Conservation (phyloP, 37 sponge, comb jelly and placozoan species). For the Beroe ovata region DNA sequence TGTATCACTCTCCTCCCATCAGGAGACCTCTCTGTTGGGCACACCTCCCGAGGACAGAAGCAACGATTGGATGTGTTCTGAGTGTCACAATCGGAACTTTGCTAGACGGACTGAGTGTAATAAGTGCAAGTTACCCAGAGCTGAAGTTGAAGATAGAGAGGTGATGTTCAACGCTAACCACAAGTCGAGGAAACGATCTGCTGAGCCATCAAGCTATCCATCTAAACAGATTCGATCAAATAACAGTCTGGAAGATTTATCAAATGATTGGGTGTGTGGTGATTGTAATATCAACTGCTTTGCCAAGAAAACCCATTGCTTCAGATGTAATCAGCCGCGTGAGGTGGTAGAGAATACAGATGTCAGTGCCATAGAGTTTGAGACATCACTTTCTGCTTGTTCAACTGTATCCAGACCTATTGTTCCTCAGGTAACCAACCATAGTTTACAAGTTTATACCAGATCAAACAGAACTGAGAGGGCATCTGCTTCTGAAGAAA, state of each 20-base stretch:
- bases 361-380: neutral
- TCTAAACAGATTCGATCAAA: neutral
- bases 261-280: constrained; percentile 65
- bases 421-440: neutral
- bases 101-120: constrained; percentile 27
- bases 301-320: constrained; percentile 40
- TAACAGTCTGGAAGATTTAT: neutral
- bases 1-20: neutral
- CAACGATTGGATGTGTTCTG: constrained; percentile 22
- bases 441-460: neutral
- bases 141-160: constrained; percentile 14
- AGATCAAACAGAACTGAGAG: neutral
- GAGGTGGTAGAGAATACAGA: neutral
- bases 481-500: neutral
- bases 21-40: neutral
- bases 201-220: neutral
- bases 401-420: neutral
- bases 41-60: constrained; percentile 8
- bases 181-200: neutral
- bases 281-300: constrained; percentile 52
- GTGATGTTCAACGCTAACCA: neutral
- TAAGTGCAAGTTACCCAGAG: constrained; percentile 33
- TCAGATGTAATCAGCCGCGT: constrained; percentile 18
- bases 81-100: constrained; percentile 19
- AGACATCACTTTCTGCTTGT: neutral